phyloP scores from a whole-genome alignment of 2,888 invertebrate species.

The Entomobrya multifasciata region DNA sequence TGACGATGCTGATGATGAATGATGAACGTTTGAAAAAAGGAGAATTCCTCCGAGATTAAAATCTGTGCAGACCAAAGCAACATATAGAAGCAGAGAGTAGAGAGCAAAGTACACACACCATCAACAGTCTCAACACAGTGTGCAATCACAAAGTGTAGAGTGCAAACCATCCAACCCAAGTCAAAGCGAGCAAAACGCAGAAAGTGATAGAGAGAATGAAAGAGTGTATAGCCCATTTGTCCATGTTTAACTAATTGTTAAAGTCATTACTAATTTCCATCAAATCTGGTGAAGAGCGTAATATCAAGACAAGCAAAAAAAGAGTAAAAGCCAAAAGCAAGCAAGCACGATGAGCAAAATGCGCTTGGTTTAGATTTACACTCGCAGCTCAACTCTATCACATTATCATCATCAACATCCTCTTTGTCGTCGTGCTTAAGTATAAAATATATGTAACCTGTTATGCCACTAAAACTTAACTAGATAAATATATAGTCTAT shows the following conservation, averaged over 20 bases:
- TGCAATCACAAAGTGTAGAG: background rate
- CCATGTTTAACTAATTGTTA: conserved; percentile 80
- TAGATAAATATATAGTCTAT: no score
- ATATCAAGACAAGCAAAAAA: conserved; percentile 50
- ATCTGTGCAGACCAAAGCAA: background rate
- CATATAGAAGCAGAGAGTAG: conserved; percentile 26
- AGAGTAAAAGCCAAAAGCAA: conserved; percentile 11
- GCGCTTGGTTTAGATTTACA: conserved; percentile 22
- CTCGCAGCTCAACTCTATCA: background rate
- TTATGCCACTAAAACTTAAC: no score
- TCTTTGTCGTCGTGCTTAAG: no score
- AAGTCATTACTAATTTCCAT: conserved; percentile 80
- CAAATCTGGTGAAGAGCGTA: conserved; percentile 79
- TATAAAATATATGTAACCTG: no score
- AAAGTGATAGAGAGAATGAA: conserved; percentile 26
- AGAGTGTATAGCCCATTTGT: conserved; percentile 79
- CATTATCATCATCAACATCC: no score
- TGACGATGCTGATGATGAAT: background rate
- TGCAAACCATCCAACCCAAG: background rate
- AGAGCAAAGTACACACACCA: conserved; percentile 34
- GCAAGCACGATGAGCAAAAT: background rate
- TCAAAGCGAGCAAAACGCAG: background rate
- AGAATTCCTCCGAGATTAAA: conserved; percentile 60
- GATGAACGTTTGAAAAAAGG: conserved; percentile 50
- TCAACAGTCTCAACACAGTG: background rate